Base-by-base conservation (phyloP, 2,113 vertebrate species). In the Esox niger region DNA sequence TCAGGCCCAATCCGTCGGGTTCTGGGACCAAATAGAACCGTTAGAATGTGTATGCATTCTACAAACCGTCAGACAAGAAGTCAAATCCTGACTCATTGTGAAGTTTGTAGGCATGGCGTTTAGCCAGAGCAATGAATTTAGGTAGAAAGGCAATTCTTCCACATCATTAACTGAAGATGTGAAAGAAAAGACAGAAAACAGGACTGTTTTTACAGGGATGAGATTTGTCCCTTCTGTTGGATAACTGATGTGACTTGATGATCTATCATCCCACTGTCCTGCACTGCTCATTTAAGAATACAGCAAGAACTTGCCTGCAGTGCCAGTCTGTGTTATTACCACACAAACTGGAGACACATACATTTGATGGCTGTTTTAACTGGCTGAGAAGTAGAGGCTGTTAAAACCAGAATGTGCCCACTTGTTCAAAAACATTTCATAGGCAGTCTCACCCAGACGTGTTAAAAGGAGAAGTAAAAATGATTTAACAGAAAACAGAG, bases 381-480 rank as follows among this genome's bases (percentile, higher is more conserved):
- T 73, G 69, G 73, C 76, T 52, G 58, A 17, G 59, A 11, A 62
- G 57, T 15, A 33, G 61, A n/a, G 21, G 56, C 59, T 21, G 26
- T 60, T 72, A 69, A 77, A 71, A 21, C 2, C 49, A 67, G 47
- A 79, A 71, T 60, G 70, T 10, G 56, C 10, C 63, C 68, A 70
- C 47, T 66, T 65, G 35, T 73, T 70, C 46, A 15, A 62, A 73
- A 73, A 66, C 71, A 62, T 61, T 26, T 73, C 47, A 65, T 57
- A 32, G 56, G 70, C 58, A 56, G 59, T 33, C 47, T 77, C 58
- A 64, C 76, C 69, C 59, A 70, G 71, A 77, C 60, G 35, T 63
- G 49, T 66, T 68, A 70, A 71, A 70, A 75, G 47, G n/a, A 74
- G 69, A 69, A 43, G 27, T 54, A 69, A 60, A 71, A 61, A 77